Base-by-base conservation (phyloP, 2,888 invertebrate species). In the Clostera curtula region DNA sequence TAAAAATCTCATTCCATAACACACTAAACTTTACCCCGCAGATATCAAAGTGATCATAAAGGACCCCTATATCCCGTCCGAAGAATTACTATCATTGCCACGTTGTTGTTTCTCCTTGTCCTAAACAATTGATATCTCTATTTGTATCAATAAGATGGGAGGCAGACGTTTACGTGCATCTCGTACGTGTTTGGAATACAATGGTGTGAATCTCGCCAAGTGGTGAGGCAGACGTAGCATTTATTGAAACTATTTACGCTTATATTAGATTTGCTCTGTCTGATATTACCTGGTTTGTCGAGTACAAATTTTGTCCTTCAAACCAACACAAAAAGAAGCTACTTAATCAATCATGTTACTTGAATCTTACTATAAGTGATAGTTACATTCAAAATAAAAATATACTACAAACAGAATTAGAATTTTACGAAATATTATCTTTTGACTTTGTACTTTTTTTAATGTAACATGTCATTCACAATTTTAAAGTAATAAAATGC, bases 81-180 rank as follows among this genome's bases (percentile, higher is more conserved):
- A 57, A 59, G 66, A 68, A 73, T 66, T 59, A 67, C 67, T 67
- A 65, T 63, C 65, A 70, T 71, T 67, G 69, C 62, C 73, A 71
- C 71, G 50, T 50, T 56, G 66, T 65, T 67, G 68, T 73, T 71
- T 64, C 59, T 64, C 58, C 70, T 63, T 76, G 79, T 79, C 75
- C 72, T 60, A 73, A 82, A 79, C 82, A 82, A 82, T 82, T 79
- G 80, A 76, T 80, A 80, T 77, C 70, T 79, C 77, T 77, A 79
- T 82, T 82, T 83, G 82, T 83, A 83, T 80, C 82, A 82, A 82
- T 83, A 80, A 77, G 76, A 71, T 70, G 56, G 60, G 56, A 64
- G 62, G 67, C 71, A 70, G 79, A 80, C 73, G 67, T 71, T 76
- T 75, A 76, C 77, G 74, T 77, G 74, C 62, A 69, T 65, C 66